Percentiles rank a stretch among this genome's conserved stretches.
These are phyloP conservation scores for Pollicipes pollicipes DNA, from an alignment of 1,140 invertebrate species.

Conservation along the genomic window DNA sequence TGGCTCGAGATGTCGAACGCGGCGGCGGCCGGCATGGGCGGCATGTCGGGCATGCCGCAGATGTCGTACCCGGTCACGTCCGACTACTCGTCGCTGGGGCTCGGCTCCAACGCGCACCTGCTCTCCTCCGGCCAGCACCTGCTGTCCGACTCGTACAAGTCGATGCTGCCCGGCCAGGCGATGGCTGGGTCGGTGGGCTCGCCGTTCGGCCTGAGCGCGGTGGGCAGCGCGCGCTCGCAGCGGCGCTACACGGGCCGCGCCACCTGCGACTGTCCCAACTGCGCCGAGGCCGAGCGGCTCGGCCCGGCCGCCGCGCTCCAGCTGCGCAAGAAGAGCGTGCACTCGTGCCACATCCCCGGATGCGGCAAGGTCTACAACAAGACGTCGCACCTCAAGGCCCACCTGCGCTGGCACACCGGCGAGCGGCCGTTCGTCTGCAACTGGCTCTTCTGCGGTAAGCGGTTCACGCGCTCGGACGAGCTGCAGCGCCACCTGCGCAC, in stretches of 20 bases:
- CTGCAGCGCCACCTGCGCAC: slow-evolving; percentile 76
- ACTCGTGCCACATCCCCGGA: slow-evolving; percentile 96
- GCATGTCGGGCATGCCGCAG: no score
- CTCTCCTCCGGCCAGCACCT: slow-evolving; percentile 67
- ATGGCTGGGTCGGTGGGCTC: slow-evolving; percentile 27
- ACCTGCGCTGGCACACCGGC: no score
- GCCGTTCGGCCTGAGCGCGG: slow-evolving; percentile 24
- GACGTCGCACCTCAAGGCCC: slow-evolving; percentile 50
- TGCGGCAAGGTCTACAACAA: slow-evolving; percentile 91
- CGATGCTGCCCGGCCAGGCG: slow-evolving; percentile 46
- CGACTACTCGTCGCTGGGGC: slow-evolving; percentile 69
- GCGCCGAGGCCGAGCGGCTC: slow-evolving; percentile 83
- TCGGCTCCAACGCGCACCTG: slow-evolving; percentile 52
- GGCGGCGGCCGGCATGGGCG: slow-evolving; percentile 6
- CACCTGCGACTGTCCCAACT: slow-evolving; percentile 96
- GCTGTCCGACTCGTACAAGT: slow-evolving; percentile 89
- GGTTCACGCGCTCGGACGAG: slow-evolving; percentile 93
- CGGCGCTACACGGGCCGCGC: slow-evolving; percentile 86
- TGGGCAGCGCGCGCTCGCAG: slow-evolving; percentile 45
- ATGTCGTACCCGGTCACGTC: not conserved
- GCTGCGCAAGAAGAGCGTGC: slow-evolving; percentile 88
- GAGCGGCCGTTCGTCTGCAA: slow-evolving; percentile 39
- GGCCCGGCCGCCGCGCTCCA: slow-evolving; percentile 77
- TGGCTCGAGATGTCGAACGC: slow-evolving; percentile 55
- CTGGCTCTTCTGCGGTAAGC: slow-evolving; percentile 36